Evolutionary conservation across 2,888 invertebrate genomes (phyloP).

Genomic region (Brenthis hecate): DNA sequence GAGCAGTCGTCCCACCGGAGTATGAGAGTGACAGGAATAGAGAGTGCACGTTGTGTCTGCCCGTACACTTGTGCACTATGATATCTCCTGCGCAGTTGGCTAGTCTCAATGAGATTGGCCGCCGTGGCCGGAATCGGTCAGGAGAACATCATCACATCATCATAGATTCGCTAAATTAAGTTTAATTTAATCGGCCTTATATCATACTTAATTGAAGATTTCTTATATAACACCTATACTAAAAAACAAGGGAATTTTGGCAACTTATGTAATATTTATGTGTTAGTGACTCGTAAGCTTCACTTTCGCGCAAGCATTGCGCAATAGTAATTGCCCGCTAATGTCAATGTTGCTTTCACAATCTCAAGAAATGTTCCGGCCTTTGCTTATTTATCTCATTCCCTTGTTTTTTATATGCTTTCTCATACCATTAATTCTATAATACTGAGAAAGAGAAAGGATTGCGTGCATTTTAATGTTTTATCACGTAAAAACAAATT

Average conservation of each 20-base stretch:
- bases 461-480: slow-evolving; percentile 5
- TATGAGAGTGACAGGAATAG: too few relatives aligned
- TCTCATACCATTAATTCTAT: slow-evolving; percentile 46
- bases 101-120: too few relatives aligned
- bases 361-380: slow-evolving; percentile 59
- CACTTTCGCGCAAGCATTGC: slow-evolving; percentile 70
- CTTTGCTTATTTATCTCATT: slow-evolving; percentile 58
- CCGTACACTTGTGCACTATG: too few relatives aligned
- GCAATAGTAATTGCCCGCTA: slow-evolving; percentile 71
- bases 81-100: too few relatives aligned
- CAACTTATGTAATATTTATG: slow-evolving; percentile 73
- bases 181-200: neutral
- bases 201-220: slow-evolving; percentile 1
- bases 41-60: too few relatives aligned
- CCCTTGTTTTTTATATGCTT: slow-evolving; percentile 54
- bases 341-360: slow-evolving; percentile 80
- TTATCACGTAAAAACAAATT: neutral
- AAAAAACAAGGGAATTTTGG: neutral
- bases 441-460: slow-evolving; percentile 11
- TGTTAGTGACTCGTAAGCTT: slow-evolving; percentile 54
- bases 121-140: too few relatives aligned
- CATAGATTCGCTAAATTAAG: neutral
- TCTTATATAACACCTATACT: neutral
- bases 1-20: too few relatives aligned
- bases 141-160: too few relatives aligned